These are phyloP conservation scores for Laodelphax striatellus DNA, from an alignment of 1,140 invertebrate species.

Conservation along the genomic window DNA sequence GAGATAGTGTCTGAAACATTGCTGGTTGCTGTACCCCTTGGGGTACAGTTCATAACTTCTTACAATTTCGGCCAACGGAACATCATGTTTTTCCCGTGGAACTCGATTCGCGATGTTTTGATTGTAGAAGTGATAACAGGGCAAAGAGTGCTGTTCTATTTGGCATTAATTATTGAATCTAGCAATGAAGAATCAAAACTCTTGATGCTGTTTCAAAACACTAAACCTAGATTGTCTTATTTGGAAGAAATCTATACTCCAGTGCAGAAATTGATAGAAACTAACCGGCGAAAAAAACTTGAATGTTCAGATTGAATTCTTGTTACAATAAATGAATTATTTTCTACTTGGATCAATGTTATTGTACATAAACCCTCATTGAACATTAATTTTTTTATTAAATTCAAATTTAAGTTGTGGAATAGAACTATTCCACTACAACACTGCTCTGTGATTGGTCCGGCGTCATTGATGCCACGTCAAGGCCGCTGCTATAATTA, in stretches of 20 bases:
- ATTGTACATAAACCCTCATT: too few relatives aligned
- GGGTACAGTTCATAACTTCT: slow-evolving; percentile 6
- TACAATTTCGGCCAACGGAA: slow-evolving; percentile 1
- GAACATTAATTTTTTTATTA: too few relatives aligned
- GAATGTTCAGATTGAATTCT: too few relatives aligned
- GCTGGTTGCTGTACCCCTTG: slow-evolving; percentile 2
- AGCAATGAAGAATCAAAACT: not conserved
- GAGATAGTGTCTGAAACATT: not conserved
- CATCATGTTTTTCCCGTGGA: slow-evolving; percentile 2
- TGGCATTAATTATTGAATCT: not conserved
- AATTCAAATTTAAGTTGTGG: too few relatives aligned
- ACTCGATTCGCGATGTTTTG: not conserved
- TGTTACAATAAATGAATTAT: too few relatives aligned
- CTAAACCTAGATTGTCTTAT: not conserved
- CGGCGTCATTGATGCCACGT: too few relatives aligned
- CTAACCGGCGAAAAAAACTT: too few relatives aligned
- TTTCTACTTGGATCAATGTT: too few relatives aligned
- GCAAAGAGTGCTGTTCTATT: slow-evolving; percentile 3
- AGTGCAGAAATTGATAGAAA: not conserved
- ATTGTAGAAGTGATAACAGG: slow-evolving; percentile 12
- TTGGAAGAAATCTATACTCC: slow-evolving; percentile 3
- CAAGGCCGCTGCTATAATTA: too few relatives aligned
- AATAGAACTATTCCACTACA: too few relatives aligned
- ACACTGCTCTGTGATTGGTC: too few relatives aligned
- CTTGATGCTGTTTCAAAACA: slow-evolving; percentile 8